A percentile compares a stretch with the other conserved stretches of the same genome.
Conservation (phyloP, 35 echinoderm and acorn worm species). For the Apostichopus californicus region DNA sequence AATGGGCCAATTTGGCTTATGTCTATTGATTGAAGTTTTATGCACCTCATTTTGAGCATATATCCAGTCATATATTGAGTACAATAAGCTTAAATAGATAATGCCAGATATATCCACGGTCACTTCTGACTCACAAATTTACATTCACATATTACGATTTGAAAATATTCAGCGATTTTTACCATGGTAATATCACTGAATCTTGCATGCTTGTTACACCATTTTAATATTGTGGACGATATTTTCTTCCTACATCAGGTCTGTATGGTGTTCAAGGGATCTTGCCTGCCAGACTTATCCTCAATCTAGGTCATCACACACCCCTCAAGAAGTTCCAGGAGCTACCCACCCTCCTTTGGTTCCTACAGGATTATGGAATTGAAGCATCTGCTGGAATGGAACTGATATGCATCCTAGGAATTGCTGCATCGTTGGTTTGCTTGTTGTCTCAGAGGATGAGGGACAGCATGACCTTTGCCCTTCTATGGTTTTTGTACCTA, state of each 20-base stretch:
- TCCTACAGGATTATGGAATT: conserved; percentile 69
- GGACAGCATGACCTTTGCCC: conserved; percentile 73
- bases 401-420: conserved; percentile 85
- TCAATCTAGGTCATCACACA: conserved; percentile 51
- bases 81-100: no score
- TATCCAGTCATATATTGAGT: no score
- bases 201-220: no score
- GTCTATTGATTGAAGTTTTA: no score
- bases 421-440: conserved; percentile 64
- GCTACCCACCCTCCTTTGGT: conserved; percentile 82
- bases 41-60: no score
- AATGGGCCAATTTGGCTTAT: no score
- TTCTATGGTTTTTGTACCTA: conserved; percentile 89
- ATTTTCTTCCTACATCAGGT: conserved; percentile 53
- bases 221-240: neutral
- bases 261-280: conserved; percentile 88
- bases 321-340: conserved; percentile 67
- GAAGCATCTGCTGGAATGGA: conserved; percentile 74
- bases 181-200: no score
- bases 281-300: conserved; percentile 61
- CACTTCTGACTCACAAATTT: no score
- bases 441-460: conserved; percentile 81
- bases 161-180: no score
- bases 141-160: no score
- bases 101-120: no score